Percentiles rank a stretch among this genome's conserved stretches.
These are phyloP conservation scores for Chamaetylas fuelleborni DNA, from an alignment of 2,113 vertebrate genomes.

Conservation along the genomic window DNA sequence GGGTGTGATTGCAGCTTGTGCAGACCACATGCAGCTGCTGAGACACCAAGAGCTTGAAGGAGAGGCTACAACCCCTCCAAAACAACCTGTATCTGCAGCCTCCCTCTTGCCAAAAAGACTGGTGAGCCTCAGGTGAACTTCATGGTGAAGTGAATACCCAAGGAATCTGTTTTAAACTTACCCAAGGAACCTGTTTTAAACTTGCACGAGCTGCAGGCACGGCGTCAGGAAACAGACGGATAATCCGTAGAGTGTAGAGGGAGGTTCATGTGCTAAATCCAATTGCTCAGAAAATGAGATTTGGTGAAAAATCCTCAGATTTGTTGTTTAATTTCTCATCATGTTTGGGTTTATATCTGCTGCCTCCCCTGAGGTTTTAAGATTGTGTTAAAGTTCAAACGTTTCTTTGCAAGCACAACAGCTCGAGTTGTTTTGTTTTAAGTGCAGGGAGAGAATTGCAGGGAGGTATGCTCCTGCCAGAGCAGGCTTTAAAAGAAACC, in stretches of 20 bases:
- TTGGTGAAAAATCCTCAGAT: constrained; percentile 32
- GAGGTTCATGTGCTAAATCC: neutral
- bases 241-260: neutral
- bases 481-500: constrained; percentile 34
- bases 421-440: constrained; percentile 25
- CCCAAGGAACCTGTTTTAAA: neutral
- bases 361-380: neutral
- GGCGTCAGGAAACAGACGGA: neutral
- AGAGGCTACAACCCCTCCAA: neutral
- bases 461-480: constrained; percentile 34
- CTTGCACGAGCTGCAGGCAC: neutral
- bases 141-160: neutral
- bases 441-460: neutral
- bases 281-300: constrained; percentile 19
- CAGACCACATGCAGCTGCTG: neutral
- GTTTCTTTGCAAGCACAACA: constrained; percentile 19
- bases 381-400: constrained; percentile 2
- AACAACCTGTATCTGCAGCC: neutral
- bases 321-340: constrained; percentile 50
- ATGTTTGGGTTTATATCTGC: constrained; percentile 40
- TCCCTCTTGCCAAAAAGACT: neutral
- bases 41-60: neutral
- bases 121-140: neutral
- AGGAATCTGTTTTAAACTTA: neutral
- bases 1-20: neutral